Conservation (phyloP, 2,888 invertebrate species). For the Platycnemis pennipes region DNA sequence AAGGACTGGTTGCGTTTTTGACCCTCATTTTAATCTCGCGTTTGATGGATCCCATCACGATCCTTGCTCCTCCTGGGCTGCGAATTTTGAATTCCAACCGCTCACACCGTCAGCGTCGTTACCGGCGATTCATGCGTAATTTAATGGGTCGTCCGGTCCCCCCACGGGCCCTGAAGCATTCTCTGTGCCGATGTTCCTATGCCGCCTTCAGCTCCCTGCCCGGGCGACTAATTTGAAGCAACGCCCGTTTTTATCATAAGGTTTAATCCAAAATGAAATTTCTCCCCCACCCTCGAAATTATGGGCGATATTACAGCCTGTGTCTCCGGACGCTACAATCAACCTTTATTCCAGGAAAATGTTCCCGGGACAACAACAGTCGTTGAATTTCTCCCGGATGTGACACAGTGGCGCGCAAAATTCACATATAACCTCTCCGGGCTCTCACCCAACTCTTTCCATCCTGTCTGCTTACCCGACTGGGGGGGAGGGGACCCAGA, state of each 20-base stretch:
- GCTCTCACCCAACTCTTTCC: background rate
- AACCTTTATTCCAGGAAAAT: constrained; percentile 6
- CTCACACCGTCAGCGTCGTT: background rate
- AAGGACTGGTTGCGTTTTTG: background rate
- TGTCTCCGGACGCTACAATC: constrained; percentile 21
- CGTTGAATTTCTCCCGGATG: constrained; percentile 26
- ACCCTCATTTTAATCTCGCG: background rate
- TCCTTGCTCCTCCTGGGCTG: background rate
- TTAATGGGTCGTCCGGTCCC: background rate
- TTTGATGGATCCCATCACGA: background rate
- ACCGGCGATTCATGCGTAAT: background rate
- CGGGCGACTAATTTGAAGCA: background rate
- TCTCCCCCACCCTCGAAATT: background rate
- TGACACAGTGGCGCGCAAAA: background rate
- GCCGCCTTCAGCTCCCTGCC: background rate
- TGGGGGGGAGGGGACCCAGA: too few species aligned
- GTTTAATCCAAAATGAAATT: constrained; percentile 30
- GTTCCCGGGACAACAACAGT: background rate
- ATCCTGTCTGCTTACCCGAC: too few species aligned
- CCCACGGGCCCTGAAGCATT: background rate
- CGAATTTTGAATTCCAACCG: background rate
- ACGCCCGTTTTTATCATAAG: constrained; percentile 5
- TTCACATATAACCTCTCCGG: background rate
- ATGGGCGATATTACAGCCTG: background rate
- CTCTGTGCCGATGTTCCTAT: background rate